Percentiles rank a stretch among this genome's conserved stretches.
phyloP scores from a whole-genome alignment of 2,888 invertebrate genomes.

The Nyleta sp. region DNA sequence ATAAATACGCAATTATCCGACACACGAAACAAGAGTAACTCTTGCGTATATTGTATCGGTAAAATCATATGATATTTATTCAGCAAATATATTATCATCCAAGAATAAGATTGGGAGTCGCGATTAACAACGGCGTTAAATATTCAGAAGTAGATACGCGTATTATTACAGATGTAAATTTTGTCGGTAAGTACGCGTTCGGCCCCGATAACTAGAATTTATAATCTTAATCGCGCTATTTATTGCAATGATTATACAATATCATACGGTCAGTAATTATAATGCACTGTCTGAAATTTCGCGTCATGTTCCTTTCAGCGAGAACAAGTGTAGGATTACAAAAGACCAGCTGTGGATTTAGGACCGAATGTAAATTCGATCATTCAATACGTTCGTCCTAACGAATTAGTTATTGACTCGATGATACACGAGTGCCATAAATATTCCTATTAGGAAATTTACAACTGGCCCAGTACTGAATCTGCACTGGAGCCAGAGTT shows the following conservation, averaged over 20 bases:
- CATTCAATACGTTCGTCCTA: constrained; percentile 15
- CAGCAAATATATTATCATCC: constrained; percentile 22
- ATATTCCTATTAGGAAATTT: no score
- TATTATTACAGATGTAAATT: constrained; percentile 26
- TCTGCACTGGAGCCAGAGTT: no score
- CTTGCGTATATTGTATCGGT: not conserved
- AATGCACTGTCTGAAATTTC: constrained; percentile 22
- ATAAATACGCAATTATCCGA: not conserved
- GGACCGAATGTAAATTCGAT: constrained; percentile 43
- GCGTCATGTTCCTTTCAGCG: constrained; percentile 34
- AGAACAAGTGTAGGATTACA: constrained; percentile 4
- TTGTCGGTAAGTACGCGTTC: constrained; percentile 21
- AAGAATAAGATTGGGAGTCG: constrained; percentile 15
- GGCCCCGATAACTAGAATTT: constrained; percentile 43
- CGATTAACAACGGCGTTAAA: constrained; percentile 21
- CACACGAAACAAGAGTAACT: not conserved
- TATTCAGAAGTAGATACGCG: constrained; percentile 38
- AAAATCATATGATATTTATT: not conserved
- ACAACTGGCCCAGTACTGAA: no score
- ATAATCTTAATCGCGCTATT: constrained; percentile 49
- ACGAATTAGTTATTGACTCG: not conserved
- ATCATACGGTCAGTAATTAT: constrained; percentile 48
- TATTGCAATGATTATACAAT: constrained; percentile 44
- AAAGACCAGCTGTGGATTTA: constrained; percentile 44
- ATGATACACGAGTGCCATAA: not conserved